phyloP scores from a whole-genome alignment of 2,888 invertebrate genomes.

The Holacanthella duospinosa region DNA sequence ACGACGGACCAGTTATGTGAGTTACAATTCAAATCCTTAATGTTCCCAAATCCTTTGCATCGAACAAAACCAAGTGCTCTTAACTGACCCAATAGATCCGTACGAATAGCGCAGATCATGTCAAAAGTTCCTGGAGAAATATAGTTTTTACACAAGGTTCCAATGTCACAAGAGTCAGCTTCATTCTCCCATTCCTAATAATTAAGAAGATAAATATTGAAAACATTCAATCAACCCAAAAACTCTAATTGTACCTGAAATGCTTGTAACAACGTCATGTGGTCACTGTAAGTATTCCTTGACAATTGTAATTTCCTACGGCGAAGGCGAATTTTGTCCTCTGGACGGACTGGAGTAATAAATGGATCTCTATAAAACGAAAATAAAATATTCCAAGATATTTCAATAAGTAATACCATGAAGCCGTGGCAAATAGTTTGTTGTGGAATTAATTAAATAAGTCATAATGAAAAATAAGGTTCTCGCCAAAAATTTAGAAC shows the following conservation, averaged over 20 bases:
- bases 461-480: too few species aligned
- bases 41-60: slow-evolving; percentile 47
- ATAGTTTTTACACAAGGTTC: too few species aligned
- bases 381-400: background rate
- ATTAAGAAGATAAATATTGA: background rate
- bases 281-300: slow-evolving; percentile 73
- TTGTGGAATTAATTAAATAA: too few species aligned
- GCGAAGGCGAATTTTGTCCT: slow-evolving; percentile 52
- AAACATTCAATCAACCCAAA: background rate
- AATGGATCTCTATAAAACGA: slow-evolving; percentile 61
- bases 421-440: too few species aligned
- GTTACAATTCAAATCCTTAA: slow-evolving; percentile 69
- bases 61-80: slow-evolving; percentile 54
- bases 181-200: slow-evolving; percentile 42
- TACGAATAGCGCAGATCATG: slow-evolving; percentile 72
- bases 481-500: too few species aligned
- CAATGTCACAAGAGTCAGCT: slow-evolving; percentile 8
- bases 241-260: slow-evolving; percentile 50
- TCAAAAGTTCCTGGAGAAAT: slow-evolving; percentile 76
- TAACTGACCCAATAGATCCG: slow-evolving; percentile 71
- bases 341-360: slow-evolving; percentile 60
- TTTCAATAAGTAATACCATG: slow-evolving; percentile 41
- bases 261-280: slow-evolving; percentile 69
- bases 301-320: slow-evolving; percentile 58
- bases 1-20: slow-evolving; percentile 82